These are phyloP conservation scores for Phalera bucephala DNA, from an alignment of 2,888 invertebrate genomes.

Conservation along the genomic window DNA sequence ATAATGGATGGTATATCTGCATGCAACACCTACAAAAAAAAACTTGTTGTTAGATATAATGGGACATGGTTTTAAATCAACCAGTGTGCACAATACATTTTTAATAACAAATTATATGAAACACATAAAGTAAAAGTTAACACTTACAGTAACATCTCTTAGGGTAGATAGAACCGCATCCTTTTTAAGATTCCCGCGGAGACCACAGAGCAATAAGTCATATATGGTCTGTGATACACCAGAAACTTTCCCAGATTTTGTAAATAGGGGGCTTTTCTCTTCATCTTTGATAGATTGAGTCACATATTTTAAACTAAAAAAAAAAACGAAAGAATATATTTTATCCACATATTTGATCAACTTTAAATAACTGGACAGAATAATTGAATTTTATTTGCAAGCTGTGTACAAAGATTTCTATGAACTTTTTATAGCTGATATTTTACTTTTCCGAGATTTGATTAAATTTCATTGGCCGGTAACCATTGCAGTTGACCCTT, in stretches of 20 bases:
- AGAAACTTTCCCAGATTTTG: constrained; percentile 84
- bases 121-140: constrained; percentile 3
- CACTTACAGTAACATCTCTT: constrained; percentile 89
- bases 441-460: too few species aligned
- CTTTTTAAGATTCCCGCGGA: constrained; percentile 89
- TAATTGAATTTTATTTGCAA: too few species aligned
- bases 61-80: too few species aligned
- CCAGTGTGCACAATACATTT: too few species aligned
- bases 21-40: constrained; percentile 85
- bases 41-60: too few species aligned
- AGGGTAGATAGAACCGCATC: constrained; percentile 89
- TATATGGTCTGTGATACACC: constrained; percentile 89
- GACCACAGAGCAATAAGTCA: constrained; percentile 90
- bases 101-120: too few species aligned
- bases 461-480: too few species aligned
- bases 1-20: constrained; percentile 91
- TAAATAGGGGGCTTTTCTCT: constrained; percentile 84
- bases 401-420: too few species aligned
- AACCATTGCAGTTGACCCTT: too few species aligned
- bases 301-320: constrained; percentile 85
- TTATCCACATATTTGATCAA: too few species aligned
- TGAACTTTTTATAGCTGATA: too few species aligned
- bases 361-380: too few species aligned
- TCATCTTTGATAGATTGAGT: constrained; percentile 86
- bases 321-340: constrained; percentile 5